These are phyloP conservation scores for Planiliza haematocheilus DNA, from an alignment of 2,113 vertebrate genomes.

Conservation along the genomic window DNA sequence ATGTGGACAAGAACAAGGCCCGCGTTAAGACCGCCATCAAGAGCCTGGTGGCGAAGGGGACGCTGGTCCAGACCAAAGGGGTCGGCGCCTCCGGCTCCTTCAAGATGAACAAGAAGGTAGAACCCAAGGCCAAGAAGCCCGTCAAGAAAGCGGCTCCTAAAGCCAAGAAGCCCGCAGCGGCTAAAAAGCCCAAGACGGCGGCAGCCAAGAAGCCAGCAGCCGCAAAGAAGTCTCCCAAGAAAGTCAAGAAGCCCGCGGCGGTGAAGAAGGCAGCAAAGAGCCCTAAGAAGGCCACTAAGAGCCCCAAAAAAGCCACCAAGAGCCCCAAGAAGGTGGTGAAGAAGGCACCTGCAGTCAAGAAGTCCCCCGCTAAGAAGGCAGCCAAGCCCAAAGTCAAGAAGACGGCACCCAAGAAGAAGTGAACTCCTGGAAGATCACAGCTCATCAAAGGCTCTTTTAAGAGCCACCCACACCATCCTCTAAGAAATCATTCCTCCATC, in stretches of 20 bases:
- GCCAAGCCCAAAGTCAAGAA: constrained; percentile 30
- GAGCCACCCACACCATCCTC: too few relatives aligned
- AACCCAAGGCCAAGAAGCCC: background rate
- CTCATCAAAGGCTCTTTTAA: constrained; percentile 44
- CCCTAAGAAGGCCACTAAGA: constrained; percentile 13
- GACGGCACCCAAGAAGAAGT: constrained; percentile 56
- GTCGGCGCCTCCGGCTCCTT: constrained; percentile 30
- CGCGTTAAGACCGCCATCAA: constrained; percentile 40
- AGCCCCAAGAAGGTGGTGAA: constrained; percentile 22
- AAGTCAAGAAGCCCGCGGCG: too few relatives aligned
- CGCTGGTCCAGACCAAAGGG: constrained; percentile 10
- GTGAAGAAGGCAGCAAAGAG: constrained; percentile 13
- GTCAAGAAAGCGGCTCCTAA: background rate
- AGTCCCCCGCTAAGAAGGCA: background rate
- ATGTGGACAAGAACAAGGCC: too few relatives aligned
- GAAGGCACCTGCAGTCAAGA: constrained; percentile 26
- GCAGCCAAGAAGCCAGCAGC: too few relatives aligned
- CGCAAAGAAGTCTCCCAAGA: too few relatives aligned
- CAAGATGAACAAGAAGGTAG: constrained; percentile 14
- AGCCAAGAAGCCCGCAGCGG: constrained; percentile 39
- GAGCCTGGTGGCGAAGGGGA: constrained; percentile 15
- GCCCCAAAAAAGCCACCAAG: constrained; percentile 6
- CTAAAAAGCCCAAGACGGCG: too few relatives aligned
- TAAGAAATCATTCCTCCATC: background rate
- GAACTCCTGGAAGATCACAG: background rate